Conservation (phyloP, 2,888 invertebrate genomes). For the Branchinecta sandiegonensis region DNA sequence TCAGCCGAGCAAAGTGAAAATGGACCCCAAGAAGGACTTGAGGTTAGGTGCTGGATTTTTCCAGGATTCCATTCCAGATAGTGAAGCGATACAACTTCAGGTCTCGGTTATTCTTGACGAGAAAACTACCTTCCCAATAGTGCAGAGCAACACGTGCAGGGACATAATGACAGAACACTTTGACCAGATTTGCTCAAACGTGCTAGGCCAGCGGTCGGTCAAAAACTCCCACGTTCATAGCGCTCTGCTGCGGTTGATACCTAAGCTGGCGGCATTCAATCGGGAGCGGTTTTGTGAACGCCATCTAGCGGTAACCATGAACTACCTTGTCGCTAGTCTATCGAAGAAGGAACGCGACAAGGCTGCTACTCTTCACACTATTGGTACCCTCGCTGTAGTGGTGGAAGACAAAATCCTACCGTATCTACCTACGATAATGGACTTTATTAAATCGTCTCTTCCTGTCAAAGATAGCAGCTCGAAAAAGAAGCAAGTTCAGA, state of each 20-base stretch:
- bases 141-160: slow-evolving; percentile 75
- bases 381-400: slow-evolving; percentile 79
- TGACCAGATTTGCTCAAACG: slow-evolving; percentile 59
- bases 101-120: background rate
- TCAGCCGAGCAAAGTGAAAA: slow-evolving; percentile 5
- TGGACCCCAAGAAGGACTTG: background rate
- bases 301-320: slow-evolving; percentile 57
- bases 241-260: slow-evolving; percentile 67
- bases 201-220: slow-evolving; percentile 57
- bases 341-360: slow-evolving; percentile 70
- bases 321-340: slow-evolving; percentile 58
- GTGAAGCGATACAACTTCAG: background rate
- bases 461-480: slow-evolving; percentile 60
- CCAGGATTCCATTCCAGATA: background rate
- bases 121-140: slow-evolving; percentile 38
- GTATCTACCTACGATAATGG: slow-evolving; percentile 71
- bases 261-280: slow-evolving; percentile 79
- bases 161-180: slow-evolving; percentile 68
- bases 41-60: background rate
- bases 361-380: slow-evolving; percentile 71
- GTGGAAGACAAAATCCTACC: slow-evolving; percentile 63
- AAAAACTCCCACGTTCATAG: slow-evolving; percentile 71
- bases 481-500: slow-evolving; percentile 49
- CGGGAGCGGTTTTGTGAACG: slow-evolving; percentile 21
- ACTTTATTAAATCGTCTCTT: slow-evolving; percentile 55